Base-by-base conservation (phyloP, 2,888 invertebrate genomes). In the Meandrusa payeni region DNA sequence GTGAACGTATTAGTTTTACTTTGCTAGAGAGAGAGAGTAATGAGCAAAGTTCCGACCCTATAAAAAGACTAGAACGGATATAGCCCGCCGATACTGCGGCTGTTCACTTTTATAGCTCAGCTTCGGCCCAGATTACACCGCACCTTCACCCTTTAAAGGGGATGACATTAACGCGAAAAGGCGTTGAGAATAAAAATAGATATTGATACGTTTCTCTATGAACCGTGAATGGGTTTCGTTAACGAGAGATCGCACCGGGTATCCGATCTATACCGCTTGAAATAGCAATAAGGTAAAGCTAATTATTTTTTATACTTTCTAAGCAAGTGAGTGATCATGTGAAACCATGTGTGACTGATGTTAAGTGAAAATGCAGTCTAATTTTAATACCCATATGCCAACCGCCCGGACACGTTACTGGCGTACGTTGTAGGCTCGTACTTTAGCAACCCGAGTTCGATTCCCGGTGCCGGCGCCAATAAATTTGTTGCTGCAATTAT, bases 71-170 rank as follows among this genome's bases (percentile, higher is more conserved):
- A 19, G 7, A 32, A 32, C 64, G 52, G 61, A 68, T 64, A 65
- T 67, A 64, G 56, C 48, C 39, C 40, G 39, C 46, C 51, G 57
- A 60, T 64, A 67, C n/a, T n/a, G n/a, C 59, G 60, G 59, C 52
- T 55, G 59, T 56, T 58, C 57, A 54, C 53, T 52, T 61, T 69
- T 63, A 64, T 64, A 65, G 59, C 52, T 50, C 46, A 37, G 50
- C 54, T 51, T 47, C 46, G 46, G 24, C 29, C 46, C 46, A 52
- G 50, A 50, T 51, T 48, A 47, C 29, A 38, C 15, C 39, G 40
- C 23, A 44, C 37, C 27, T 41, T 20, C 7, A 32, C 23, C 32
- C 5, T 27, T 10, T 41, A 22, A 20, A 12, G 19, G 22, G 15
- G 7, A 13, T 28, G 34, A 15, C 7, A 34, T 26, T 26, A 23